These are phyloP conservation scores for Dynastes grantii DNA, from an alignment of 2,888 invertebrate genomes.

Conservation along the genomic window DNA sequence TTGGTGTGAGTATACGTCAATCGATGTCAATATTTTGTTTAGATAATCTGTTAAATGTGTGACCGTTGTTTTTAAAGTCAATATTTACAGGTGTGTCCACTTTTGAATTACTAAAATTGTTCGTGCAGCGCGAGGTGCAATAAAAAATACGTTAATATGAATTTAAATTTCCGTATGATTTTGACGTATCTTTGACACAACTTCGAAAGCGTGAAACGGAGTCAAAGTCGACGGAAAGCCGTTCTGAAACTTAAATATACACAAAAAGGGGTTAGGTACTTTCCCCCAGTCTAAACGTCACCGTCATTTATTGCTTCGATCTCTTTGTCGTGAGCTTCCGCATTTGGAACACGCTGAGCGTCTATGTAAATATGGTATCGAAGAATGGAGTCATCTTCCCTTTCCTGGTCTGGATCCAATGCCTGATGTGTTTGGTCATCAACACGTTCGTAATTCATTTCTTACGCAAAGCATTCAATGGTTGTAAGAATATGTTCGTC, in stretches of 20 bases:
- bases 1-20: too few species aligned
- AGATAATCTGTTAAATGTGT: too few species aligned
- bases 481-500: slow-evolving; percentile 45
- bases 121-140: too few species aligned
- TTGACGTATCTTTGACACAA: slow-evolving; percentile 11
- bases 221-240: slow-evolving; percentile 61
- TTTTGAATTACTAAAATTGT: too few species aligned
- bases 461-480: slow-evolving; percentile 60
- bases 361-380: slow-evolving; percentile 67
- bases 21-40: too few species aligned
- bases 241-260: slow-evolving; percentile 60
- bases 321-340: slow-evolving; percentile 61
- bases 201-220: not conserved
- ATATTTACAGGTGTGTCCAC: too few species aligned
- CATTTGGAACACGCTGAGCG: slow-evolving; percentile 63
- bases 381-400: slow-evolving; percentile 64
- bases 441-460: slow-evolving; percentile 59
- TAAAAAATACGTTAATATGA: too few species aligned
- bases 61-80: too few species aligned
- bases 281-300: slow-evolving; percentile 53
- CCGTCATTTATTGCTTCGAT: slow-evolving; percentile 60
- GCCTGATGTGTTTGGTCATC: slow-evolving; percentile 61
- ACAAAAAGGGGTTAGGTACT: slow-evolving; percentile 60
- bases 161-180: not conserved
- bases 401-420: slow-evolving; percentile 58